Evolutionary conservation across 2,113 vertebrate species (phyloP).

Genomic region (Phylloscopus trochiloides): DNA sequence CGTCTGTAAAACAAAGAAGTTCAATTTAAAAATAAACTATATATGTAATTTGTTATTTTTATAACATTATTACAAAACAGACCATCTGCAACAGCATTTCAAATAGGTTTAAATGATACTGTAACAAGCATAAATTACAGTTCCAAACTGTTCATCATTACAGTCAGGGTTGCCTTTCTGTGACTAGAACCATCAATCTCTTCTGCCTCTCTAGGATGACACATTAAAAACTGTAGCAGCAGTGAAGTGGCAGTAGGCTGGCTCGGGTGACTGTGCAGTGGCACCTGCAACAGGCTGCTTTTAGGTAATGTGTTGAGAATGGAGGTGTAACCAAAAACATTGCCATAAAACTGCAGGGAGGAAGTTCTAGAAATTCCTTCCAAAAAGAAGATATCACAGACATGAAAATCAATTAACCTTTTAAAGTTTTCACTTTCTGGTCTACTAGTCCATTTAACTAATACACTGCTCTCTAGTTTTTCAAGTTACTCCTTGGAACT

Average conservation of each 20-base stretch:
- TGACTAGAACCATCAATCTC: background rate
- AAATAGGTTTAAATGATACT: background rate
- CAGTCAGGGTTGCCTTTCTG: background rate
- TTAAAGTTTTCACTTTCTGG: background rate
- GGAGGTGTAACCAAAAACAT: background rate
- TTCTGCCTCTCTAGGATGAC: background rate
- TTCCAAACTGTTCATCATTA: background rate
- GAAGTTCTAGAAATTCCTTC: background rate
- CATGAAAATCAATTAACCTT: background rate
- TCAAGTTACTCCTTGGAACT: background rate
- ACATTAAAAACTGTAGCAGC: background rate
- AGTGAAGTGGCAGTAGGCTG: background rate
- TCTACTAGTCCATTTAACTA: background rate
- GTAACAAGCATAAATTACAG: background rate
- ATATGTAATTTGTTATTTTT: background rate
- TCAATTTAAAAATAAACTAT: background rate
- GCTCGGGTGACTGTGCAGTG: background rate
- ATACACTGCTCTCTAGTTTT: background rate
- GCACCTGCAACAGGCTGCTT: background rate
- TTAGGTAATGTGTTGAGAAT: background rate
- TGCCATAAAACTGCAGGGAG: background rate
- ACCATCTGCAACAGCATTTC: background rate
- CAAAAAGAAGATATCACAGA: background rate
- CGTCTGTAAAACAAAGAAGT: conserved; percentile 53
- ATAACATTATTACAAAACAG: background rate